Evolutionary conservation across 2,888 invertebrate species (phyloP).

Genomic region (Orchesellides sinensis): DNA sequence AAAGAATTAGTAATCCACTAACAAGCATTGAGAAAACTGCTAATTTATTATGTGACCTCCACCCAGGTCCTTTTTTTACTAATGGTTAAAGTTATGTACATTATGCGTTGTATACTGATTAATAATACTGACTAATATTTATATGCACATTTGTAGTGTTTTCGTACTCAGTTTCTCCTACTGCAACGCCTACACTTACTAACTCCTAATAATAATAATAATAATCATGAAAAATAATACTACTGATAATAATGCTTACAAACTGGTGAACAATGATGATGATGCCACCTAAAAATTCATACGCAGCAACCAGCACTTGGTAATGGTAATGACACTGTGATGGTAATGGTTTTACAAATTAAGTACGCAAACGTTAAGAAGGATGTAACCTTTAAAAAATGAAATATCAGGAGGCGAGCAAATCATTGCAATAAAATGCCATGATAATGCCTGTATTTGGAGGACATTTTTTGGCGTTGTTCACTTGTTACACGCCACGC

Average conservation of each 20-base stretch:
- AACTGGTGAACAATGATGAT: neutral
- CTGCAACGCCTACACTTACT: too few species aligned
- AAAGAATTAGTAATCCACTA: conserved; percentile 33
- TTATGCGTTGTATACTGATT: conserved; percentile 28
- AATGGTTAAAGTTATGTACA: too few species aligned
- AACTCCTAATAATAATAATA: neutral
- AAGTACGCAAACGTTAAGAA: neutral
- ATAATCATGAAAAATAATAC: neutral
- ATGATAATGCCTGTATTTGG: too few species aligned
- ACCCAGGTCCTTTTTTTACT: conserved; percentile 64
- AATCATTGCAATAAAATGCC: too few species aligned
- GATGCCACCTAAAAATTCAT: neutral
- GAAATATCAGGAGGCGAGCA: too few species aligned
- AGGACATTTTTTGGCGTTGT: neutral
- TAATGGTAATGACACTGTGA: conserved; percentile 39
- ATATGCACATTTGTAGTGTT: too few species aligned
- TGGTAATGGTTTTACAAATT: conserved; percentile 13
- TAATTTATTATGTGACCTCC: conserved; percentile 65
- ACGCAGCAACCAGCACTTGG: too few species aligned
- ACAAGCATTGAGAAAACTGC: conserved; percentile 66
- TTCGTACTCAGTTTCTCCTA: too few species aligned
- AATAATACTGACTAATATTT: conserved; percentile 33
- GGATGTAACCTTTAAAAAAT: neutral
- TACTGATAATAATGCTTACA: neutral
- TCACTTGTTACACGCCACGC: neutral